phyloP scores from a whole-genome alignment of 2,797 vertebrate genomes.

The Neoniphon sammara region DNA sequence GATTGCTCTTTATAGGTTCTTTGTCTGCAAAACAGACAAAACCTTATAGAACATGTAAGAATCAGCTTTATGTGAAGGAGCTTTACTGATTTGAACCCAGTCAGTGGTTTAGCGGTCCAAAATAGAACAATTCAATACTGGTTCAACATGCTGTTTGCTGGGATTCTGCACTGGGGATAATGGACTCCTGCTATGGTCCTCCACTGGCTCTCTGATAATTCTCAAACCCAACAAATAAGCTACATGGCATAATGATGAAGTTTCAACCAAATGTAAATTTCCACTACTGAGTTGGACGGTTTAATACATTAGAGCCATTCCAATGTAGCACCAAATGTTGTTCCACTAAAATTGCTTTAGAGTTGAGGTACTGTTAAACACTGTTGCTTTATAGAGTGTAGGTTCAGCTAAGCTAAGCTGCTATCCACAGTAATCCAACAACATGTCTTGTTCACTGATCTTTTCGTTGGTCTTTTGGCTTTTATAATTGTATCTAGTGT shows the following conservation, averaged over 20 bases:
- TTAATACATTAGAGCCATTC: background rate
- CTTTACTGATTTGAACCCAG: background rate
- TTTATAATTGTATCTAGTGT: constrained; percentile 14
- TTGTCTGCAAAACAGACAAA: constrained; percentile 1
- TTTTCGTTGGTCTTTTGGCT: constrained; percentile 13
- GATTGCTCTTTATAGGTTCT: constrained; percentile 15
- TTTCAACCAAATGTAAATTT: no score
- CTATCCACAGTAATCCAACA: background rate
- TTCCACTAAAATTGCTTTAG: background rate
- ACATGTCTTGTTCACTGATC: constrained; percentile 1
- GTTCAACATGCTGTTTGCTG: background rate
- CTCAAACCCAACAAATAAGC: background rate
- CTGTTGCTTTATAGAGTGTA: constrained; percentile 8
- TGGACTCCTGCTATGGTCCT: no score
- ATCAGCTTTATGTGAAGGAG: background rate
- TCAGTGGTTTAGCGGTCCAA: background rate
- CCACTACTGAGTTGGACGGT: background rate
- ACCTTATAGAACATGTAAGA: background rate
- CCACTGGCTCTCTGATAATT: no score
- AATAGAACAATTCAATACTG: background rate
- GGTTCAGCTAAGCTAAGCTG: constrained; percentile 6
- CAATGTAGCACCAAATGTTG: background rate
- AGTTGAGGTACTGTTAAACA: background rate
- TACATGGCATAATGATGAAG: background rate
- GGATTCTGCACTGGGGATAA: no score